Base-by-base conservation (phyloP, 2,888 invertebrate genomes). In the Apodemia duryi region DNA sequence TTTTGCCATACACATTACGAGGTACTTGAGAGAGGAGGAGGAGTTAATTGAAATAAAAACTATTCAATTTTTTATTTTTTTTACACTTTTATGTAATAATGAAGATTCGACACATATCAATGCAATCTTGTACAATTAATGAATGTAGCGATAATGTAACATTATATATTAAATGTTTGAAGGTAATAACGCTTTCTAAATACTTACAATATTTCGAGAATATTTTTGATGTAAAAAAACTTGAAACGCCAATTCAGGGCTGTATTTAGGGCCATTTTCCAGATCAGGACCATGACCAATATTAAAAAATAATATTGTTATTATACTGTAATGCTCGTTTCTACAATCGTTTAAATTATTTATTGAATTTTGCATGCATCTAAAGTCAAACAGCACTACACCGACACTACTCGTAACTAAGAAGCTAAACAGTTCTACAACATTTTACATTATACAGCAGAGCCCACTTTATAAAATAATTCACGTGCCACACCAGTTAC, bases 101-200 rank as follows among this genome's bases (percentile, higher is more conserved):
- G 13, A 54, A 54, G 9, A 52, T 54, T 54, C 54, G 54, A 54
- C 54, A 54, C 57, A 57, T 57, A 57, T 57, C 57, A 57, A 57
- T 57, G 7, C 32, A 46, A 46, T 32, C n/a, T 13, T 35, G 57
- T 57, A 57, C 11, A 57, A 35, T 57, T 57, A 32, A 57, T 7
- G 57, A 57, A 13, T 57, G 57, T 57, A 57, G 13, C 6, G 32
- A 10, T 60, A 60, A 60, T 60, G 29, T 35, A 60, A 60, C 7
- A 35, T n/a, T 57, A 7, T 60, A 13, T 57, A 35, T 60, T 32
- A 13, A 60, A 32, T 60, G 13, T 60, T 35, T 35, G 2, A 57
- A 57, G 32, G 35, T 32, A 35, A 21, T 60, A 7, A 60, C 35
- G 35, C 57, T 57, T 57, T 57, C 3, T 32, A 57, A 13, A 32